phyloP scores from a whole-genome alignment of 2,113 vertebrate genomes.

The Isichthys henryi region DNA sequence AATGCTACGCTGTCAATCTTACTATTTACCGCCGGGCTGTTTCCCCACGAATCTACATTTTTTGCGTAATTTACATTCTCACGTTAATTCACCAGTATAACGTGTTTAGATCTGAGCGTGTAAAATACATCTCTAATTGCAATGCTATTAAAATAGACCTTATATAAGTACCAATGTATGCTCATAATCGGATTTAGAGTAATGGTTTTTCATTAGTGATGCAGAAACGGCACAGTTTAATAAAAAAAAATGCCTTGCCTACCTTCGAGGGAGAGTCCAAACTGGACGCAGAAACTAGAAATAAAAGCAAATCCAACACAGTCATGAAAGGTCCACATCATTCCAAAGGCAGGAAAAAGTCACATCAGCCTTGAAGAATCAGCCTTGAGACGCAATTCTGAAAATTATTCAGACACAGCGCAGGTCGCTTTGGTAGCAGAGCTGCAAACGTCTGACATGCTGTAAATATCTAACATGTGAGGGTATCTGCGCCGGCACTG shows the following conservation, averaged over 20 bases:
- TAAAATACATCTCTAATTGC: background rate
- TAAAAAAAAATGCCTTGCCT: conserved; percentile 23
- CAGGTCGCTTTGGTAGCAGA: conserved; percentile 25
- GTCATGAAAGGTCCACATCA: conserved; percentile 65
- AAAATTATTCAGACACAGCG: conserved; percentile 41
- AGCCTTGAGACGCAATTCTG: conserved; percentile 27
- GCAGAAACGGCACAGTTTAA: background rate
- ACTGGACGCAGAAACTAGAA: conserved; percentile 57
- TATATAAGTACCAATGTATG: background rate
- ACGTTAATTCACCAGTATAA: background rate
- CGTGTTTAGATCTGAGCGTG: background rate
- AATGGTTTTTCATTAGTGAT: background rate
- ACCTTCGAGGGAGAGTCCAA: conserved; percentile 64
- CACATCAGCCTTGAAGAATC: conserved; percentile 31
- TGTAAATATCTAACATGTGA: conserved; percentile 26
- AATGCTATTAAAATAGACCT: background rate
- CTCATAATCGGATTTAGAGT: background rate
- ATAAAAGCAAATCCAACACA: conserved; percentile 65
- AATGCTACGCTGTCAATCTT: background rate
- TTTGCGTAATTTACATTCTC: background rate
- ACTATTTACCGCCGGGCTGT: background rate
- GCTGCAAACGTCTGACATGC: conserved; percentile 47
- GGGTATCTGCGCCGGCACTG: too few relatives aligned
- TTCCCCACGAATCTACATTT: background rate
- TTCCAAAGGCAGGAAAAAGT: conserved; percentile 42